These are phyloP conservation scores for Ectropis crepuscularia DNA, from an alignment of 2,888 invertebrate species.

Conservation along the genomic window DNA sequence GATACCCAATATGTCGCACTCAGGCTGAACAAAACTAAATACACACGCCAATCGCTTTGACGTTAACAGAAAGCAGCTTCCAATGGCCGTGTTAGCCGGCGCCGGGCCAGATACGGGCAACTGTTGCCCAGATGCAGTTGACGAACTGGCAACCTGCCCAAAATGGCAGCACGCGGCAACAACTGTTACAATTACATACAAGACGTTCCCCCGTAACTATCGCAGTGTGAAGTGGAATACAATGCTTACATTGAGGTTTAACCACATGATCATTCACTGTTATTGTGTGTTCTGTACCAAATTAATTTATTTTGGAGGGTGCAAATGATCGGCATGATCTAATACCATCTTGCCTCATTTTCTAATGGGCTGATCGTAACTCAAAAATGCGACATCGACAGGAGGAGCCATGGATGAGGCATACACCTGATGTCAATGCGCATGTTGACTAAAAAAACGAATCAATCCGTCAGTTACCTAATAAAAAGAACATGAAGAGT, in stretches of 20 bases:
- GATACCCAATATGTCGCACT: background rate
- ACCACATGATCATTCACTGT: too few relatives aligned
- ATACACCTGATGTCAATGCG: too few relatives aligned
- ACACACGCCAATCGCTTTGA: background rate
- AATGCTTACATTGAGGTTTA: background rate
- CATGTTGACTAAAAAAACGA: too few relatives aligned
- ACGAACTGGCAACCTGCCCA: slow-evolving; percentile 25
- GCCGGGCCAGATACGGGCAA: slow-evolving; percentile 14
- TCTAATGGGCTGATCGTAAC: too few relatives aligned
- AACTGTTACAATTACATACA: slow-evolving; percentile 18
- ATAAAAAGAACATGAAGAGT: too few relatives aligned
- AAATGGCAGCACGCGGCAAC: slow-evolving; percentile 10
- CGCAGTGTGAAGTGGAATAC: slow-evolving; percentile 1
- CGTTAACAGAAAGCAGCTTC: background rate
- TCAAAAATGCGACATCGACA: too few relatives aligned
- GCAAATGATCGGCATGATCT: too few relatives aligned
- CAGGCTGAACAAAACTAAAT: background rate
- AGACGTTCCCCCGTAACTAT: slow-evolving; percentile 7
- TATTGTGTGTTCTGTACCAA: too few relatives aligned
- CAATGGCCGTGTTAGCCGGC: background rate
- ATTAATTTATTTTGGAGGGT: too few relatives aligned
- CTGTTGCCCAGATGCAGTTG: slow-evolving; percentile 26
- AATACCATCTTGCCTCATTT: too few relatives aligned
- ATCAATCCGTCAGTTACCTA: too few relatives aligned
- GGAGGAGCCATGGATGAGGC: too few relatives aligned